Percentiles rank a stretch among this genome's conserved stretches.
These are phyloP conservation scores for Sturnira hondurensis DNA, from an alignment of 2,113 vertebrate genomes.

Conservation along the genomic window DNA sequence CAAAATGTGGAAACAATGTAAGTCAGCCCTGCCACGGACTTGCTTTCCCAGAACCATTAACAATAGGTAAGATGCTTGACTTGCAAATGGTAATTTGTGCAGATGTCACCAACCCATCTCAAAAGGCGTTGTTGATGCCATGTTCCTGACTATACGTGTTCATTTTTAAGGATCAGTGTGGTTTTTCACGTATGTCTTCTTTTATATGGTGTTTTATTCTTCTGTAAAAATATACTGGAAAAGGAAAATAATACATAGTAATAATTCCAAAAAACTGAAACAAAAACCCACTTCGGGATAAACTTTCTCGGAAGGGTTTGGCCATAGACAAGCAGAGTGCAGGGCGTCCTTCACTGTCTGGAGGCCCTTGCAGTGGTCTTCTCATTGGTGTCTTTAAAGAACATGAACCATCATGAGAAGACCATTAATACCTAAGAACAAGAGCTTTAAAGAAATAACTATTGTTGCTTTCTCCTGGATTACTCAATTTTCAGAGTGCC, in stretches of 20 bases:
- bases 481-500: background rate
- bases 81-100: background rate
- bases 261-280: background rate
- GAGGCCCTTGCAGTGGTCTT: background rate
- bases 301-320: background rate
- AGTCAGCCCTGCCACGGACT: background rate
- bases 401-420: background rate
- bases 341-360: background rate
- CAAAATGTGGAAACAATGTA: background rate
- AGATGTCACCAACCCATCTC: background rate
- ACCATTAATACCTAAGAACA: background rate
- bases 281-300: background rate
- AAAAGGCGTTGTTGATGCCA: constrained; percentile 16
- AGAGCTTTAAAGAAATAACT: constrained; percentile 29
- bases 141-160: background rate
- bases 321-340: background rate
- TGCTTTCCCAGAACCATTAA: background rate
- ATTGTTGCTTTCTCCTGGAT: constrained; percentile 1
- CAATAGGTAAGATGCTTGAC: background rate
- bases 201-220: constrained; percentile 2
- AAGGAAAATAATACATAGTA: background rate
- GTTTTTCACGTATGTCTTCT: constrained; percentile 17
- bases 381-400: background rate
- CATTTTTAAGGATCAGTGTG: background rate
- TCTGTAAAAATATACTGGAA: background rate